These are phyloP conservation scores for Labrus mixtus DNA, from an alignment of 2,113 vertebrate species.

Conservation along the genomic window DNA sequence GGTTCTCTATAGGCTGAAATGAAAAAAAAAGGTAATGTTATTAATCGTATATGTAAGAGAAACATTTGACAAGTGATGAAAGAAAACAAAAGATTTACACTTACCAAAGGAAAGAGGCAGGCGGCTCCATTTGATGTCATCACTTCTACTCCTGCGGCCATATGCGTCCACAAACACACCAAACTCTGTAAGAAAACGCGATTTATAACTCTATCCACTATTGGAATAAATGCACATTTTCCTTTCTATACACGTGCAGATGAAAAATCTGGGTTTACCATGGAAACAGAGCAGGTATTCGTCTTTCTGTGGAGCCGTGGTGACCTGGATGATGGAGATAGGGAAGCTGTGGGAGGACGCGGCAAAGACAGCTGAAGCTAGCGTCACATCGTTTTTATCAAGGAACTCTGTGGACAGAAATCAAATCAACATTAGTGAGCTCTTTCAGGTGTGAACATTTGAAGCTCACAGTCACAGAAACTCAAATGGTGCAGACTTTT, in stretches of 20 bases:
- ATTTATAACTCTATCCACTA: not conserved
- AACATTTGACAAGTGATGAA: not conserved
- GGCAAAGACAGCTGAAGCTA: conserved; percentile 96
- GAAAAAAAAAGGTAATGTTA: not conserved
- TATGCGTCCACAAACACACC: conserved; percentile 98
- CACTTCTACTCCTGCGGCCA: conserved; percentile 93
- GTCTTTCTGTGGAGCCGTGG: conserved; percentile 92
- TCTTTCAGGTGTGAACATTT: conserved; percentile 9
- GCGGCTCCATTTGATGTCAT: conserved; percentile 98
- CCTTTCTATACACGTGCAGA: not conserved
- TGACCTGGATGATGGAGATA: conserved; percentile 97
- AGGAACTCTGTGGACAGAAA: conserved; percentile 89
- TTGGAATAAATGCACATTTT: not conserved
- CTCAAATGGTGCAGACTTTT: not conserved
- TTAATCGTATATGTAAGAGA: not conserved
- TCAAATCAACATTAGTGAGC: not conserved
- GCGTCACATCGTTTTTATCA: conserved; percentile 96
- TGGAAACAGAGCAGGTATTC: conserved; percentile 99
- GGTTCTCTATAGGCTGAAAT: conserved; percentile 95
- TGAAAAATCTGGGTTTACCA: conserved; percentile 78
- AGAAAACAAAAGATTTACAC: conserved; percentile 43
- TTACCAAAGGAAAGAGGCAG: conserved; percentile 96
- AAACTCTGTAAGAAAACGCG: conserved; percentile 86
- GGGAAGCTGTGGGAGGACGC: conserved; percentile 97
- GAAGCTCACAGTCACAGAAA: not conserved